Evolutionary conservation across 2,888 invertebrate genomes (phyloP).

Genomic region (Pterostichus niger): DNA sequence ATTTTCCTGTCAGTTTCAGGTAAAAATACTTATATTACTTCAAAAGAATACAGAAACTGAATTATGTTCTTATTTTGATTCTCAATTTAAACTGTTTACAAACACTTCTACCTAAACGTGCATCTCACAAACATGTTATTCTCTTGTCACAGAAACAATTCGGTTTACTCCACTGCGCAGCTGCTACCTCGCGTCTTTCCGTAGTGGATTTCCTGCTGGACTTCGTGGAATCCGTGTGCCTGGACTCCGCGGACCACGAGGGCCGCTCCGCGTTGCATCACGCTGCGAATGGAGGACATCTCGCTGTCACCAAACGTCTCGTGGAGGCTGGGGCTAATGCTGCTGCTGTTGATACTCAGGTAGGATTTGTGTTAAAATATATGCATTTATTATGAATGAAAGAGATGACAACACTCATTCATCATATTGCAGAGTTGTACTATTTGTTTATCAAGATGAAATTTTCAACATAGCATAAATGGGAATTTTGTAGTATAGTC

Average conservation of each 20-base stretch:
- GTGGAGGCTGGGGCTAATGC: conserved; percentile 82
- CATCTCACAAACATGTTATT: conserved; percentile 63
- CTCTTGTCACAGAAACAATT: conserved; percentile 81
- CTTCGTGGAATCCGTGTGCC: conserved; percentile 80
- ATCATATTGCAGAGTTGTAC: too few relatives aligned
- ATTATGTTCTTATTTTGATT: too few relatives aligned
- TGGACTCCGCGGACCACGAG: conserved; percentile 83
- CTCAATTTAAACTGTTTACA: neutral
- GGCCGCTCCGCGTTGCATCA: conserved; percentile 88
- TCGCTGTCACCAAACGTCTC: conserved; percentile 82
- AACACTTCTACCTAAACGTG: neutral
- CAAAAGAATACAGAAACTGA: too few relatives aligned
- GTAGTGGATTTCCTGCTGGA: conserved; percentile 84
- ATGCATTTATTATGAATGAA: too few relatives aligned
- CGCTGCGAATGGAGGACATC: conserved; percentile 87
- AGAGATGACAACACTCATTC: too few relatives aligned
- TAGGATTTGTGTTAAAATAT: neutral
- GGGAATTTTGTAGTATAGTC: too few relatives aligned
- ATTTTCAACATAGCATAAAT: too few relatives aligned
- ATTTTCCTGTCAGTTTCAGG: too few relatives aligned
- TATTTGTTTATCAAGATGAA: too few relatives aligned
- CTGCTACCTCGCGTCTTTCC: conserved; percentile 84
- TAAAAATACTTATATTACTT: too few relatives aligned
- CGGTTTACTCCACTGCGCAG: conserved; percentile 87
- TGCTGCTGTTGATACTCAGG: conserved; percentile 1